phyloP scores from a whole-genome alignment of 2,888 invertebrate species.

The Octodonta nipae region DNA sequence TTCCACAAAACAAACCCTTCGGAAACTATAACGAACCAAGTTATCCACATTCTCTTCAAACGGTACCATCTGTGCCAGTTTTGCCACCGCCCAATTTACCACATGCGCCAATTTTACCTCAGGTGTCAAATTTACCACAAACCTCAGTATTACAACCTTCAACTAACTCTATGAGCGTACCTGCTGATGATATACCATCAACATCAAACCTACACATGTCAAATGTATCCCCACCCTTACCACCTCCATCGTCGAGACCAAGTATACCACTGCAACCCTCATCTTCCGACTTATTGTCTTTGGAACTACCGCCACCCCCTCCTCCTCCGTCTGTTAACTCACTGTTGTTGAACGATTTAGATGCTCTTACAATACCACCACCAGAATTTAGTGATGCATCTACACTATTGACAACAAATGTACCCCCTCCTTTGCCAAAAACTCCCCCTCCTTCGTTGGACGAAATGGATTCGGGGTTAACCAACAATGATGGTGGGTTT shows the following conservation, averaged over 20 bases:
- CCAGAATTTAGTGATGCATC: conserved; percentile 11
- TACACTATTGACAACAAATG: not conserved
- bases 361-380: conserved; percentile 19
- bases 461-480: not conserved
- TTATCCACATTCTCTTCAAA: not conserved
- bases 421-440: conserved; percentile 18
- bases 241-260: not conserved
- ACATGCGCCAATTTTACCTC: not conserved
- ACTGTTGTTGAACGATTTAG: conserved; percentile 14
- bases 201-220: not conserved
- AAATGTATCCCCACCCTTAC: not conserved
- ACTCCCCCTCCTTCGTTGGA: conserved; percentile 15
- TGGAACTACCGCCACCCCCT: conserved; percentile 7
- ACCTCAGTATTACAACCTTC: too few species aligned
- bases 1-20: conserved; percentile 9
- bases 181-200: too few species aligned
- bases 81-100: conserved; percentile 5
- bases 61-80: conserved; percentile 4
- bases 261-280: conserved; percentile 4
- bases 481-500: too few species aligned
- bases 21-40: conserved; percentile 6
- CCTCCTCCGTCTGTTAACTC: conserved; percentile 12
- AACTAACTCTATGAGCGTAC: too few species aligned
- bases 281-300: not conserved
- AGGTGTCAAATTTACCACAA: too few species aligned